Percentiles rank a stretch among this genome's conserved stretches.
These are phyloP conservation scores for Glareola pratincola DNA, from an alignment of 2,113 vertebrate species.

Conservation along the genomic window DNA sequence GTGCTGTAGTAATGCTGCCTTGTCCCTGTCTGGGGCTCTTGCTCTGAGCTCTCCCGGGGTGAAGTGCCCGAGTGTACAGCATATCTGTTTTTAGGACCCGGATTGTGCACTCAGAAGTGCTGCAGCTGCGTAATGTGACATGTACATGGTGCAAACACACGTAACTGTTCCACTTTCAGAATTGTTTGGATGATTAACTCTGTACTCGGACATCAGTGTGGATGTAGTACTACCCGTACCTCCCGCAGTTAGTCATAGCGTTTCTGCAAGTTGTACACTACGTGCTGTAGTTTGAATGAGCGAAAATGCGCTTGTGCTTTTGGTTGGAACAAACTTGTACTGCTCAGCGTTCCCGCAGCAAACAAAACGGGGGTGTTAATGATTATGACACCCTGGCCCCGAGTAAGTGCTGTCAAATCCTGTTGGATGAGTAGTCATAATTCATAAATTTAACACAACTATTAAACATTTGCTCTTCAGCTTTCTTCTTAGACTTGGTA, in stretches of 20 bases:
- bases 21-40: background rate
- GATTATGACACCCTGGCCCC: background rate
- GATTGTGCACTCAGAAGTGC: background rate
- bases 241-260: background rate
- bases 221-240: background rate
- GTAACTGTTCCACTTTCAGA: background rate
- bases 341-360: background rate
- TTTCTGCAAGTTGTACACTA: rapidly evolving
- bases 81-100: background rate
- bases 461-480: background rate
- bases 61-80: rapidly evolving
- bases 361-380: background rate
- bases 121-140: background rate
- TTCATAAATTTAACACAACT: background rate
- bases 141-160: rapidly evolving
- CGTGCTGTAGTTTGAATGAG: background rate
- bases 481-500: background rate
- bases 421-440: background rate
- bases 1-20: rapidly evolving
- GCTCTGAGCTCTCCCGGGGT: background rate
- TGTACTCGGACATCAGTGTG: background rate
- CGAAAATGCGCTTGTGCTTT: background rate
- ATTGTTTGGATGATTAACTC: background rate
- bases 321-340: background rate
- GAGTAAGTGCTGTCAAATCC: background rate